phyloP scores from a whole-genome alignment of 2,113 vertebrate genomes.

The Pogonocichla stellata region DNA sequence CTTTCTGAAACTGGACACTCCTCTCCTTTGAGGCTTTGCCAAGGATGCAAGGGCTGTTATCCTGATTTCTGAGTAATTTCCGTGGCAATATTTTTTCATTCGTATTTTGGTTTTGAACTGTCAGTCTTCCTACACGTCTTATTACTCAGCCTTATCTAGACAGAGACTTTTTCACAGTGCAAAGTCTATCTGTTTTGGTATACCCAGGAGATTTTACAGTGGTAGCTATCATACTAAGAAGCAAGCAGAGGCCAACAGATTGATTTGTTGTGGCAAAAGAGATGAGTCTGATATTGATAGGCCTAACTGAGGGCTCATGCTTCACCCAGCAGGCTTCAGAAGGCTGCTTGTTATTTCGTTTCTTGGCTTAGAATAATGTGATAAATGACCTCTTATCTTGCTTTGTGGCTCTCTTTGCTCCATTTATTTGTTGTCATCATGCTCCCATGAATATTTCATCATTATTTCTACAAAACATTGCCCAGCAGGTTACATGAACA shows the following conservation, averaged over 20 bases:
- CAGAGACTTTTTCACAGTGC: neutral
- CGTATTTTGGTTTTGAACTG: neutral
- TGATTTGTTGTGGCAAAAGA: neutral
- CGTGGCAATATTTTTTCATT: neutral
- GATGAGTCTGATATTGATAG: neutral
- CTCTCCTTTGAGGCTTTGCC: neutral
- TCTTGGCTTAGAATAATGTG: conserved; percentile 27
- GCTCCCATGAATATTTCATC: conserved; percentile 60
- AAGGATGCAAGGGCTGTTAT: fast-evolving
- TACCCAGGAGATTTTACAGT: neutral
- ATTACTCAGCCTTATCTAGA: neutral
- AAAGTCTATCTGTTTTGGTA: neutral
- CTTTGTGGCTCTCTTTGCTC: conserved; percentile 14
- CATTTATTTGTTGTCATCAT: conserved; percentile 43
- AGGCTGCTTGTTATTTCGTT: conserved; percentile 9
- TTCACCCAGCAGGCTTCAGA: neutral
- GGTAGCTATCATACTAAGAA: neutral
- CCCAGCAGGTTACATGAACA: conserved; percentile 24
- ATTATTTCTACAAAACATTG: conserved; percentile 40
- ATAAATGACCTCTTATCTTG: conserved; percentile 40
- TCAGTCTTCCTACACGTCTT: neutral
- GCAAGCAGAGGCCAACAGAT: neutral
- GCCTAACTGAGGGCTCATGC: neutral
- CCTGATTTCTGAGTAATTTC: neutral
- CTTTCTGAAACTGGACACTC: neutral